Conservation (phyloP, 2,113 vertebrate genomes). For the Phalacrocorax carbo region DNA sequence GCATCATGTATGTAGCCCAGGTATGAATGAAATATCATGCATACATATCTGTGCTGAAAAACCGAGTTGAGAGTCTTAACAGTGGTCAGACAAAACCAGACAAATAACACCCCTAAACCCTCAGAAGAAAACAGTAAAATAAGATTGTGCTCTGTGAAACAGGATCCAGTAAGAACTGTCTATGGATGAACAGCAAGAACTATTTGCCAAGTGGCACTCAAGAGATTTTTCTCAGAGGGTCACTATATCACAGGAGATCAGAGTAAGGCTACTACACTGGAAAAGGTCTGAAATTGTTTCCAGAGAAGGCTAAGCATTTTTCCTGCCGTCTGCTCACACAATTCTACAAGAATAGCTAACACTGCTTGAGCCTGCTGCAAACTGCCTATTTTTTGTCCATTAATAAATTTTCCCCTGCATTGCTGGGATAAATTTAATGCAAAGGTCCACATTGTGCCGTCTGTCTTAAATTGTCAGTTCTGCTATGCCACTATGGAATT, state of each 20-base stretch:
- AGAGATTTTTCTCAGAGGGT: neutral
- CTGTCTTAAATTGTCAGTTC: neutral
- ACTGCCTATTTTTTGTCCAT: neutral
- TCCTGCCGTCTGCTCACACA: neutral
- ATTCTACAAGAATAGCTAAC: neutral
- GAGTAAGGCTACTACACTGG: neutral
- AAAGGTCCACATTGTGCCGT: neutral
- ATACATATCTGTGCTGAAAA: neutral
- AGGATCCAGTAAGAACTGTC: neutral
- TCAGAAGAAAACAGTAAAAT: neutral
- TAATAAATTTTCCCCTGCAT: neutral
- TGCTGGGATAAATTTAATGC: neutral
- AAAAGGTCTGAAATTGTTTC: neutral
- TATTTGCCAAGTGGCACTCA: neutral
- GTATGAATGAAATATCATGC: neutral
- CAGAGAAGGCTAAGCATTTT: neutral
- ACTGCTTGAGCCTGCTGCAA: neutral
- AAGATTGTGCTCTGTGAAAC: neutral
- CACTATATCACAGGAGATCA: neutral
- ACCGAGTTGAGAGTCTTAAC: neutral
- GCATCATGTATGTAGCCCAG: neutral
- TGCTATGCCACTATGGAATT: neutral
- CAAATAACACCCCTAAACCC: fast-evolving
- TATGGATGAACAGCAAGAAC: neutral
- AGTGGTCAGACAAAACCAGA: neutral